Conservation (phyloP, 2,797 vertebrate species). For the Clarias fuscus region DNA sequence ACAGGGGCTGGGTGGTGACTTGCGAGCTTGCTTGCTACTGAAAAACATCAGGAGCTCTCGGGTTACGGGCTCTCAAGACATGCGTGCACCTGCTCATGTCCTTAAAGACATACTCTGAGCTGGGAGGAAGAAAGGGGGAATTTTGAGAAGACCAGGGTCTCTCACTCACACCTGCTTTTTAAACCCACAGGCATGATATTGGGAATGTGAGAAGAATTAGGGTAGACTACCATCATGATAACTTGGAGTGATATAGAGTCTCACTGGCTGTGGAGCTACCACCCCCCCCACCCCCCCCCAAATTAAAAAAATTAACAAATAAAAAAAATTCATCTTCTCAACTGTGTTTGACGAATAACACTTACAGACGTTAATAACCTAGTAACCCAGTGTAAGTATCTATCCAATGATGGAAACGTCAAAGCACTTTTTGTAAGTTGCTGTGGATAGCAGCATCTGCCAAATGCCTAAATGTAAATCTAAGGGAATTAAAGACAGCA, state of each 20-base stretch:
- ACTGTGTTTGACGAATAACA: too few species aligned
- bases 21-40: conserved; percentile 75
- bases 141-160: neutral
- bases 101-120: conserved; percentile 52
- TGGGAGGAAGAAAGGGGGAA: conserved; percentile 11
- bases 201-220: conserved; percentile 14
- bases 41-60: conserved; percentile 71
- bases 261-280: conserved; percentile 15
- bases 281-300: too few species aligned
- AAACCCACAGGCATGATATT: conserved; percentile 33
- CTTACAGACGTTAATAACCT: too few species aligned
- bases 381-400: too few species aligned
- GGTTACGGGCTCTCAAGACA: conserved; percentile 73
- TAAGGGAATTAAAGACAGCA: conserved; percentile 29
- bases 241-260: neutral
- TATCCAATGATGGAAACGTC: too few species aligned
- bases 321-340: too few species aligned
- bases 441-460: too few species aligned
- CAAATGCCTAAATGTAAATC: neutral
- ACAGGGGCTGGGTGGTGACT: conserved; percentile 64
- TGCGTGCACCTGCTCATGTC: conserved; percentile 77
- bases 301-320: too few species aligned
- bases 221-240: conserved; percentile 10
- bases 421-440: too few species aligned
- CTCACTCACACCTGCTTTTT: conserved; percentile 43